Evolutionary conservation across 2,113 vertebrate species (phyloP), one percentile per base, ranked within the genome.

Genomic region (Neodontobutis hainanensis): DNA sequence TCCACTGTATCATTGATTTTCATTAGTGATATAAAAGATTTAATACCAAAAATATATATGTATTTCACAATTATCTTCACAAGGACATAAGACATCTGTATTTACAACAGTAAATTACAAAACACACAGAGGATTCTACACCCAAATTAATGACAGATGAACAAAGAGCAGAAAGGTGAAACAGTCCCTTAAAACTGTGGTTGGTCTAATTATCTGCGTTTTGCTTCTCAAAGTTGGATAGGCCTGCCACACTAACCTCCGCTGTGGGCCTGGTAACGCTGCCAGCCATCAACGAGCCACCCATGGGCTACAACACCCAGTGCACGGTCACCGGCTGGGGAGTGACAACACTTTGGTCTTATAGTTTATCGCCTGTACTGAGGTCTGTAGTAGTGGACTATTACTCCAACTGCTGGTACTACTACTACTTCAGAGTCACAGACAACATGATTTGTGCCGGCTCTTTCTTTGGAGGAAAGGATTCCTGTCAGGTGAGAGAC

Each of bases 241-340:
- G 58, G n/a, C 90, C 90, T 10, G 92, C 81, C 2, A 14, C 27
- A 12, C 68, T 92, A 50, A 91, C 81, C 32, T 0, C 27, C 49
- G 52, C 19, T 14, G 82, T 93, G 0, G 27, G 73, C 35, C 71
- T 59, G 0, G 84, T 48, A 10, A 0, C 11, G 1, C 12, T 94
- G 53, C 90, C 91, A 0, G 51, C 47, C 0, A 3, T 3, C 0
- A 0, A 15, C 16, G 35, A 56, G 0, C 73, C 61, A 0, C 65
- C 76, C 0, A 9, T 89, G 57, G 4, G 5, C 0, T 3, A 38
- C n/a, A 5, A 36, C 5, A 58, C 85, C 14, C 10, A 6, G 0
- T 94, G 93, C 68, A 85, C 69, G 0, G 93, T 94, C 48, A 93
- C 91, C 2, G 93, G 92, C 59, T 94, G 93, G 93, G 93, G 93